Conservation (phyloP, 2,888 invertebrate species). For the Cecidostiba fungosa region DNA sequence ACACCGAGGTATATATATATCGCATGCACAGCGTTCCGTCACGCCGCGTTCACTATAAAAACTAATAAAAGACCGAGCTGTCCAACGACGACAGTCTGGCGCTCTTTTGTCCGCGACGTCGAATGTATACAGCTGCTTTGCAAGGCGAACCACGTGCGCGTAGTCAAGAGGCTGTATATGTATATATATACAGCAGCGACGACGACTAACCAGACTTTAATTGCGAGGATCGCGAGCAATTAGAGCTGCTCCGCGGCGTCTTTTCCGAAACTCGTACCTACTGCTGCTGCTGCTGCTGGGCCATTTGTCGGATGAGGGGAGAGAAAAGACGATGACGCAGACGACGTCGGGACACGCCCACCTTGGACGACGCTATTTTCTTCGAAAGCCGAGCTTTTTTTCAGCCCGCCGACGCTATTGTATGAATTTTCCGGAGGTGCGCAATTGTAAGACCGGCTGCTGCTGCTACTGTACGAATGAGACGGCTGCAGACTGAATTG, state of each 20-base stretch:
- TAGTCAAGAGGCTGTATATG: not conserved
- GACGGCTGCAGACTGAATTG: not conserved
- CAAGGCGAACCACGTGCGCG: constrained; percentile 65
- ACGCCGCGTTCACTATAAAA: constrained; percentile 67
- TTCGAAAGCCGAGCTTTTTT: not conserved
- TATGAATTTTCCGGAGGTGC: not conserved
- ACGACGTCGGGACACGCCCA: not conserved
- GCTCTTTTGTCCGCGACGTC: not conserved
- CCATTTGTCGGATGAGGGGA: not conserved
- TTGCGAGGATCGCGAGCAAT: constrained; percentile 72
- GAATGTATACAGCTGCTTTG: constrained; percentile 24
- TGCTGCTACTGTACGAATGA: not conserved
- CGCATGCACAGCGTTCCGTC: constrained; percentile 59
- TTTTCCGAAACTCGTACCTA: constrained; percentile 5
- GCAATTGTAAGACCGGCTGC: not conserved
- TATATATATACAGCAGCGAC: not conserved
- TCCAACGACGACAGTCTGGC: constrained; percentile 3
- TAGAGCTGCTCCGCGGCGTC: constrained; percentile 51
- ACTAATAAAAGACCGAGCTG: constrained; percentile 66
- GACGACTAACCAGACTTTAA: constrained; percentile 71
- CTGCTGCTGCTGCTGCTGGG: not conserved
- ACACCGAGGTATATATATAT: not conserved
- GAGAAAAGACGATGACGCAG: constrained; percentile 24
- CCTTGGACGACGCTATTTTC: not conserved
- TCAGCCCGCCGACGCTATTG: not conserved